Conservation (phyloP, 2,113 vertebrate genomes). For the Madoqua kirkii region DNA sequence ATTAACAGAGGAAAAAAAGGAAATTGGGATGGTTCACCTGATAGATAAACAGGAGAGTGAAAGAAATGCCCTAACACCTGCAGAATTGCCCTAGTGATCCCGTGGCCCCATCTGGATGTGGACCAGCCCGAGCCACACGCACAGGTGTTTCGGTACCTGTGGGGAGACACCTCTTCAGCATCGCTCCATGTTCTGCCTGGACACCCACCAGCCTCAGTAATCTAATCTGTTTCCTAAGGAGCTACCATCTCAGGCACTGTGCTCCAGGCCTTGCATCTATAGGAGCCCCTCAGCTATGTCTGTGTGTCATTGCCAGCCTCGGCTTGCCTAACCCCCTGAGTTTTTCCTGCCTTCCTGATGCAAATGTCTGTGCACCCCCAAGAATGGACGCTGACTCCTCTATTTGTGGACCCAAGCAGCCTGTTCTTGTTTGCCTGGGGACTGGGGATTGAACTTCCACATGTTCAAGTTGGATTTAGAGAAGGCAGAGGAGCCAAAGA, state of each 20-base stretch:
- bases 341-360: neutral
- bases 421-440: neutral
- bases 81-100: neutral
- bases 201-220: fast-evolving
- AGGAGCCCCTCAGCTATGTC: neutral
- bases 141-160: neutral
- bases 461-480: neutral
- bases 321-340: neutral
- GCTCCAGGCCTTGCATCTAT: neutral
- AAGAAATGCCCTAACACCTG: no score
- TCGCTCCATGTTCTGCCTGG: neutral
- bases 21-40: neutral
- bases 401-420: neutral
- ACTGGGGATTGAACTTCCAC: neutral
- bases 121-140: no score
- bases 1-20: neutral
- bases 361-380: neutral
- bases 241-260: neutral
- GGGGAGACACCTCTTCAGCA: neutral
- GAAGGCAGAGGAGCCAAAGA: neutral
- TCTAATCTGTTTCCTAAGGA: neutral
- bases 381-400: fast-evolving
- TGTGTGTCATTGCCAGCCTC: neutral
- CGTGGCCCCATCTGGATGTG: neutral
- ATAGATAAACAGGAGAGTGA: neutral